phyloP scores from a whole-genome alignment of 1,140 invertebrate species.

The Lasaia peninsularis region DNA sequence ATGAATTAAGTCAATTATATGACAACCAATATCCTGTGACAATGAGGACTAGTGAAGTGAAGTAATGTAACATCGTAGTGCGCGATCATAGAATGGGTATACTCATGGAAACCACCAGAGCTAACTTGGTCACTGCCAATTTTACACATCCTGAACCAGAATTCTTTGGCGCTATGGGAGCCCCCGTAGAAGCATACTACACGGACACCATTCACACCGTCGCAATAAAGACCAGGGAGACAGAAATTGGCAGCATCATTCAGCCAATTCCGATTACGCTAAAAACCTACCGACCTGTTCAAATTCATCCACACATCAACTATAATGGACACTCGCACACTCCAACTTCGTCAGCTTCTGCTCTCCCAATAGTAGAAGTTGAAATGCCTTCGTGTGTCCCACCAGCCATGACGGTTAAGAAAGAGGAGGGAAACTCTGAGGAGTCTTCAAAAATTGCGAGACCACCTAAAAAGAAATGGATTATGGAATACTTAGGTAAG shows the following conservation, averaged over 20 bases:
- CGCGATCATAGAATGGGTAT: constrained; percentile 64
- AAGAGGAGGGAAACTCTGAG: constrained; percentile 37
- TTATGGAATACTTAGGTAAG: constrained; percentile 81
- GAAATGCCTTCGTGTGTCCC: neutral
- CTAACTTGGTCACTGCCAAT: constrained; percentile 55
- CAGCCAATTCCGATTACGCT: constrained; percentile 61
- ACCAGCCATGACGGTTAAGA: constrained; percentile 13
- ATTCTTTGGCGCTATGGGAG: constrained; percentile 49
- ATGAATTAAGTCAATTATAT: constrained; percentile 19
- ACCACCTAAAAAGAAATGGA: constrained; percentile 85
- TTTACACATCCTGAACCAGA: constrained; percentile 41
- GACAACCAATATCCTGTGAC: constrained; percentile 23
- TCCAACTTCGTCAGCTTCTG: constrained; percentile 36
- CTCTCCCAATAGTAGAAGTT: constrained; percentile 24
- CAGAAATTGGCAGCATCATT: constrained; percentile 65
- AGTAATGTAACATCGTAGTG: constrained; percentile 38
- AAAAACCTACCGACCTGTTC: constrained; percentile 52
- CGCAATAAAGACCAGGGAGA: constrained; percentile 62
- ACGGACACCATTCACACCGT: constrained; percentile 57
- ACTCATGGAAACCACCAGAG: constrained; percentile 64
- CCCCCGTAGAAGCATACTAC: constrained; percentile 50
- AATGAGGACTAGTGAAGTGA: constrained; percentile 41
- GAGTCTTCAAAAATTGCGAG: constrained; percentile 49
- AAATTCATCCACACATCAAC: constrained; percentile 34
- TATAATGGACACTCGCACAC: constrained; percentile 43